A percentile compares a stretch with the other conserved stretches of the same genome.
These are phyloP conservation scores for Apis dorsata DNA, from an alignment of 1,140 invertebrate species.

Conservation along the genomic window DNA sequence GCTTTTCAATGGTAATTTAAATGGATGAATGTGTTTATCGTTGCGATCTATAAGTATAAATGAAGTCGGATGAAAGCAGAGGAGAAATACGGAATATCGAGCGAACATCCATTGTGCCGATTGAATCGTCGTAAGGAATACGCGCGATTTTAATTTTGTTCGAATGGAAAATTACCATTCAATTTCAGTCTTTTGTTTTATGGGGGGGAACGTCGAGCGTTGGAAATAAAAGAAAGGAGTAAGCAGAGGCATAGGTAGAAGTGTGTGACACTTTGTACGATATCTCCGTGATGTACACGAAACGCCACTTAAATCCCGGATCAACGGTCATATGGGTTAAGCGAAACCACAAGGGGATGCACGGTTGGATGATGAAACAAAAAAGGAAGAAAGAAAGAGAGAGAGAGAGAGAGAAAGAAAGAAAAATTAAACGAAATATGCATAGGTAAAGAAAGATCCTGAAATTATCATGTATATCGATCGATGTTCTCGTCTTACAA, in stretches of 20 bases:
- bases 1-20: slow-evolving; percentile 25
- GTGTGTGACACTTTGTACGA: slow-evolving; percentile 4
- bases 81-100: not conserved
- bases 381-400: too few relatives aligned
- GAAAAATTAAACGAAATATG: not conserved
- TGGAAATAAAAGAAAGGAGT: not conserved
- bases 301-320: slow-evolving; percentile 38
- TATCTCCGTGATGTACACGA: slow-evolving; percentile 30
- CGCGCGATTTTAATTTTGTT: not conserved
- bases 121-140: not conserved
- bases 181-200: not conserved
- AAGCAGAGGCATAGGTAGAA: not conserved
- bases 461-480: slow-evolving; percentile 12
- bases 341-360: not conserved
- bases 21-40: slow-evolving; percentile 30
- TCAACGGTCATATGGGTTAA: slow-evolving; percentile 42
- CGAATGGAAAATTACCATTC: slow-evolving; percentile 20
- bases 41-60: not conserved
- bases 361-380: slow-evolving; percentile 7
- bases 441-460: not conserved
- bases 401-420: too few relatives aligned
- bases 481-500: not conserved
- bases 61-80: not conserved
- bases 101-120: slow-evolving; percentile 18
- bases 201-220: not conserved